Base-by-base conservation (phyloP, 2,797 vertebrate genomes). In the Macroramphosus scolopax region DNA sequence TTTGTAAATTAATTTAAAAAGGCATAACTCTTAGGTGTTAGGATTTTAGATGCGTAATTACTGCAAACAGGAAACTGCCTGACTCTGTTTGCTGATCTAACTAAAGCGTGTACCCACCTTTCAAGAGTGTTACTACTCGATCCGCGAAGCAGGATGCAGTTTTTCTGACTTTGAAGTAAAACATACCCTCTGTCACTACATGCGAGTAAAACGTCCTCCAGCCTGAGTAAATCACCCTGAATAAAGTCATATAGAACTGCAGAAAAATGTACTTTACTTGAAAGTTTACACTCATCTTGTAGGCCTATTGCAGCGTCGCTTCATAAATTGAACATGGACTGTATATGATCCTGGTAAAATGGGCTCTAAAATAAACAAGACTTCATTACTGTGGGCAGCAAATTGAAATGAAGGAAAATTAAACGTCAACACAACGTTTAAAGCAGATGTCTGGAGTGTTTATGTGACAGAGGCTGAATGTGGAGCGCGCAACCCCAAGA, bases 371-470 rank as follows among this genome's bases (percentile, higher is more conserved):
- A 57, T 63, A 65, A 62, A 59, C 65, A 69, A 12, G 20, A n/a
- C n/a, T n/a, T n/a, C n/a, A n/a, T n/a, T n/a, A 70, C 25, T 26
- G 32, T 48, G 42, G 26, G 39, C 17, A 58, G 30, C 45, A 69
- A 46, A 63, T 71, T 59, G 50, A 48, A 70, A 69, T 55, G 31
- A 57, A 54, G 63, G 41, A 72, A 74, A 78, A 63, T 40, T 42
- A 66, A 69, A 61, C 25, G 72, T 74, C 64, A 78, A 43, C 54
- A 62, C 41, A 57, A 38, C 0, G 16, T 74, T 72, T 75, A 50
- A 53, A 68, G 61, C 72, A 80, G 71, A 80, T 63, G 67, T 67
- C 20, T 48, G 31, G 24, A 5, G 51, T 76, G 72, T 77, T 75
- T 78, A 72, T 73, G 69, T 46, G 71, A 70, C 49, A 18, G 60